phyloP scores from a whole-genome alignment of 2,113 vertebrate species.

The Camelus dromedarius region DNA sequence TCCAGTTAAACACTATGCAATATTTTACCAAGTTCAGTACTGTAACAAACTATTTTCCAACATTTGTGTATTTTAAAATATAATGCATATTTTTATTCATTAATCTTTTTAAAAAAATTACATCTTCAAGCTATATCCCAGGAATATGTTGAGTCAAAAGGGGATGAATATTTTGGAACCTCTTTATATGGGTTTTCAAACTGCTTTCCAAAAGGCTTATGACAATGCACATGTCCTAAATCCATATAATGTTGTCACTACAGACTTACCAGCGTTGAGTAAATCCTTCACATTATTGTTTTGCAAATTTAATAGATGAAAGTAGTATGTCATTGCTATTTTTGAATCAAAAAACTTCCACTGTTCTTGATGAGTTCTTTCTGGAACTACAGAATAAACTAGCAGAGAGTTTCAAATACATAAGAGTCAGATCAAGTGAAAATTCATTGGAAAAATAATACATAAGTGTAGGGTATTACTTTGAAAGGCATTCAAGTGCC shows the following conservation, averaged over 20 bases:
- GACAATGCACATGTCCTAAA: not conserved
- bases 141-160: conserved; percentile 32
- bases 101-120: not conserved
- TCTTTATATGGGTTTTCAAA: conserved; percentile 8
- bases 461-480: not conserved
- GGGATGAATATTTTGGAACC: not conserved
- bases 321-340: conserved; percentile 39
- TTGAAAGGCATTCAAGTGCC: not conserved
- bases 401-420: conserved; percentile 16
- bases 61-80: conserved; percentile 29
- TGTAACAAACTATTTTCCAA: not conserved
- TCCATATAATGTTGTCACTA: not conserved
- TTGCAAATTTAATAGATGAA: conserved; percentile 40
- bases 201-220: conserved; percentile 44
- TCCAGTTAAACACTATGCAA: not conserved
- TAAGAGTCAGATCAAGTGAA: not conserved
- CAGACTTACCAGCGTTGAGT: not conserved
- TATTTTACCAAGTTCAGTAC: not conserved
- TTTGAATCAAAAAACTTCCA: not conserved
- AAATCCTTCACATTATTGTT: conserved; percentile 21
- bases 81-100: not conserved
- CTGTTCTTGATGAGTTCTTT: conserved; percentile 23
- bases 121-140: not conserved
- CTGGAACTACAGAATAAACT: conserved; percentile 4
- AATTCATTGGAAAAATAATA: conserved; percentile 24